Percentiles rank a stretch among this genome's conserved stretches.
Evolutionary conservation across 2,797 vertebrate species (phyloP).

Genomic region (Odontamblyopus rebecca): DNA sequence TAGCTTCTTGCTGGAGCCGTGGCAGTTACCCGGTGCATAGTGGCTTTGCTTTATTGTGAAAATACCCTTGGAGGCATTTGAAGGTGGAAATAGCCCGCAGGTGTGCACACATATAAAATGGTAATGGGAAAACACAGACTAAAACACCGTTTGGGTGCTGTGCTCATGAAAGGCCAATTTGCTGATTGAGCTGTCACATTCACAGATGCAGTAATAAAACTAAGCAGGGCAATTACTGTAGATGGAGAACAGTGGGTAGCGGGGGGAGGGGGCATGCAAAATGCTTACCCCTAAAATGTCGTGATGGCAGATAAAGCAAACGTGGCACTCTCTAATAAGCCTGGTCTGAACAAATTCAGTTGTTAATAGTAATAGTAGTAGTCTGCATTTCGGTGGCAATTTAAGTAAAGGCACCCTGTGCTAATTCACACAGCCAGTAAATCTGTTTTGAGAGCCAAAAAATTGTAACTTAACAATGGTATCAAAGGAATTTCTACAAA

Average conservation of each 20-base stretch:
- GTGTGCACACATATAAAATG: conserved; percentile 65
- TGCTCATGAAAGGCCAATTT: conserved; percentile 63
- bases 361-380: conserved; percentile 34
- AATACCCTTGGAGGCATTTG: conserved; percentile 62
- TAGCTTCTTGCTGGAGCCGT: conserved; percentile 25
- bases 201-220: conserved; percentile 74
- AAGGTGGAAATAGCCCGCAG: conserved; percentile 71
- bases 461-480: background rate
- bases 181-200: conserved; percentile 72
- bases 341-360: conserved; percentile 7
- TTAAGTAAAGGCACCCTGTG: conserved; percentile 30
- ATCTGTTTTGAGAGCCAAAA: background rate
- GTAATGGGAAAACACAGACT: conserved; percentile 66
- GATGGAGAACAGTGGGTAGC: conserved; percentile 52
- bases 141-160: conserved; percentile 70
- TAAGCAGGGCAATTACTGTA: conserved; percentile 75
- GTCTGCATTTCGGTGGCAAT: conserved; percentile 21
- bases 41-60: conserved; percentile 53
- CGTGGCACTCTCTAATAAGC: conserved; percentile 47
- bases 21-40: conserved; percentile 32
- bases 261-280: conserved; percentile 32
- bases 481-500: background rate
- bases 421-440: background rate
- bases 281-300: conserved; percentile 55
- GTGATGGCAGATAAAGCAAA: conserved; percentile 66